A percentile compares a stretch with the other conserved stretches of the same genome.
Conservation (phyloP, 2,113 vertebrate species). For the Talpa occidentalis region DNA sequence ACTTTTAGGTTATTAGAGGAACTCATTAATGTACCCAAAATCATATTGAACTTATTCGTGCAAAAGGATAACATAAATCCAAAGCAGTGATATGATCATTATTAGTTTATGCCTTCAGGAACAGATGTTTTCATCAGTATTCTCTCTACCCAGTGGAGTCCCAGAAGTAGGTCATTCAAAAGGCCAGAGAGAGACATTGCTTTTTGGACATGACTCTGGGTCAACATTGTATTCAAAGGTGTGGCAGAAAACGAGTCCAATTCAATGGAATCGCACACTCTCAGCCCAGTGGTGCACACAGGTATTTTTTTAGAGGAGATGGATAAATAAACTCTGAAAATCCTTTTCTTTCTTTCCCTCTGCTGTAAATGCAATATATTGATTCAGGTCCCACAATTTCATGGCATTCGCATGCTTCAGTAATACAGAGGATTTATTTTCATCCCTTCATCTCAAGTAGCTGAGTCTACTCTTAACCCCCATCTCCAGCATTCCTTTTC, state of each 20-base stretch:
- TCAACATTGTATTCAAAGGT: neutral
- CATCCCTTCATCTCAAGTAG: constrained; percentile 80
- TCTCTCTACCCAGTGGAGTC: neutral
- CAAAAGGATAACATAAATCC: neutral
- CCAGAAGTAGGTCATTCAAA: neutral
- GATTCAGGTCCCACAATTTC: constrained; percentile 80
- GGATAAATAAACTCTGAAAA: constrained; percentile 79
- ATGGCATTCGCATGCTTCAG: constrained; percentile 77
- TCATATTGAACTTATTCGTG: neutral
- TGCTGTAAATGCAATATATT: constrained; percentile 82
- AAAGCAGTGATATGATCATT: neutral
- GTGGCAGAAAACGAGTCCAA: neutral
- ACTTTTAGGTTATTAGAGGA: neutral
- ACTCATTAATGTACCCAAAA: neutral
- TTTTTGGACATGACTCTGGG: neutral
- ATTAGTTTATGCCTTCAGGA: neutral
- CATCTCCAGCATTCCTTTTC: neutral
- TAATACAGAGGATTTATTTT: constrained; percentile 81
- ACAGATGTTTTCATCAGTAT: neutral
- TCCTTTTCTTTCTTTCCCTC: constrained; percentile 62
- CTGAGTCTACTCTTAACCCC: constrained; percentile 56
- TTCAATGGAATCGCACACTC: constrained; percentile 32
- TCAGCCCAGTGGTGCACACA: neutral
- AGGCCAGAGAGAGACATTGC: neutral
- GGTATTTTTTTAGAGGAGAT: constrained; percentile 67